phyloP scores from a whole-genome alignment of 2,797 vertebrate species.

The Sebastes iracundus region DNA sequence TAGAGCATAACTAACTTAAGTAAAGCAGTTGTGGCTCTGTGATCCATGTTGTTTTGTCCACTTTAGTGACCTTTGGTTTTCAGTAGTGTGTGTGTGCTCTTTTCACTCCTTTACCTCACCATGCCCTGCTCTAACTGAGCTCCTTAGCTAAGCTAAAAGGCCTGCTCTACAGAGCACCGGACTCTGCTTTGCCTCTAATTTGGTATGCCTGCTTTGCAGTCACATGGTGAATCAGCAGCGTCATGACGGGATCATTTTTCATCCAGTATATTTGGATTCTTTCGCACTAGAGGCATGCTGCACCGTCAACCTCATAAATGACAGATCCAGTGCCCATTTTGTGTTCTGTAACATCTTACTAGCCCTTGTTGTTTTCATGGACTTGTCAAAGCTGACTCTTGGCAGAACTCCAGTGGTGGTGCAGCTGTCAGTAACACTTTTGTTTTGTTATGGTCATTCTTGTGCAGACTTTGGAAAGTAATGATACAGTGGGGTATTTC shows the following conservation, averaged over 20 bases:
- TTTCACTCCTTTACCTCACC: background rate
- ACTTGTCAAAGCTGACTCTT: slow-evolving; percentile 16
- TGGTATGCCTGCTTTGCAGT: slow-evolving; percentile 70
- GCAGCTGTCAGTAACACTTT: slow-evolving; percentile 12
- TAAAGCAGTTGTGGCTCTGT: background rate
- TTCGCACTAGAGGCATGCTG: slow-evolving; percentile 45
- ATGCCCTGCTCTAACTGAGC: slow-evolving; percentile 2
- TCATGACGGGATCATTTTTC: slow-evolving; percentile 73
- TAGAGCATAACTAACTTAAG: background rate
- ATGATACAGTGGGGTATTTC: background rate
- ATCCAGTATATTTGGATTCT: slow-evolving; percentile 67
- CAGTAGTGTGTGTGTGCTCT: background rate
- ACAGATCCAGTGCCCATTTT: slow-evolving; percentile 38
- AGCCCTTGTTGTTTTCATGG: slow-evolving; percentile 5
- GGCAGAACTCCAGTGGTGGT: background rate
- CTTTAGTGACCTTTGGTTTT: slow-evolving; percentile 26
- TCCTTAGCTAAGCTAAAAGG: slow-evolving; percentile 30
- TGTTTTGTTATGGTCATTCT: background rate
- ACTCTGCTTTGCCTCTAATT: slow-evolving; percentile 55
- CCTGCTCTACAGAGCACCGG: slow-evolving; percentile 28
- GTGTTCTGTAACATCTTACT: slow-evolving; percentile 11
- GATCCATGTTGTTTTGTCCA: slow-evolving; percentile 1
- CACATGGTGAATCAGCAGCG: slow-evolving; percentile 66
- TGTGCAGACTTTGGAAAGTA: background rate
- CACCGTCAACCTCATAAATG: slow-evolving; percentile 41